phyloP scores from a whole-genome alignment of 2,113 vertebrate species.

The Carlito syrichta region DNA sequence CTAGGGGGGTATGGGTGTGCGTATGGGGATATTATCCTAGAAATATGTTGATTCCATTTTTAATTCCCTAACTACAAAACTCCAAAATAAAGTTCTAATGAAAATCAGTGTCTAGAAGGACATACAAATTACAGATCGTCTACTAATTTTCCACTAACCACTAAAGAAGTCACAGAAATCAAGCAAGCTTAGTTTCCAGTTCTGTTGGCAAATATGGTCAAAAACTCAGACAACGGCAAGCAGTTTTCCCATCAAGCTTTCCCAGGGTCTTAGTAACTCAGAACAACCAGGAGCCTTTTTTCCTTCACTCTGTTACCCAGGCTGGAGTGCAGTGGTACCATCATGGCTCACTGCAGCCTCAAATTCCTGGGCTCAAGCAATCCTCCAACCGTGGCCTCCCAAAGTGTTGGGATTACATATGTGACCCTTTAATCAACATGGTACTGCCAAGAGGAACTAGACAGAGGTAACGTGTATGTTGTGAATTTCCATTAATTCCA shows the following conservation, averaged over 20 bases:
- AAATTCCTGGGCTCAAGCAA: too few relatives aligned
- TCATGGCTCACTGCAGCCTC: too few relatives aligned
- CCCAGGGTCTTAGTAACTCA: not conserved
- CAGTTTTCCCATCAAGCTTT: not conserved
- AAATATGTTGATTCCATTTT: not conserved
- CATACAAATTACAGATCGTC: not conserved
- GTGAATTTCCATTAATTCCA: not conserved
- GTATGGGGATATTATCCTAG: not conserved
- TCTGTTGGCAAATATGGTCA: not conserved
- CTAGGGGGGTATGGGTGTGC: not conserved
- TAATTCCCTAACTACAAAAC: constrained; percentile 19
- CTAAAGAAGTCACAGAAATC: not conserved
- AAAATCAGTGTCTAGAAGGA: not conserved
- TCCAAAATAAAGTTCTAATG: not conserved
- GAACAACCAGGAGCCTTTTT: not conserved
- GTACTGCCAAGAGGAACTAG: not conserved
- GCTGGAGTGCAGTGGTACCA: too few relatives aligned
- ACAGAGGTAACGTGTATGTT: not conserved
- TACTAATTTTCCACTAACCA: not conserved
- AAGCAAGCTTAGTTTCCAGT: constrained; percentile 6
- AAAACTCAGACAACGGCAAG: not conserved
- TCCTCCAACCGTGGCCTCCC: too few relatives aligned
- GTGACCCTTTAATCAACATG: not conserved
- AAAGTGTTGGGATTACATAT: too few relatives aligned
- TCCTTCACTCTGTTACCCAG: too few relatives aligned